Evolutionary conservation across 2,888 invertebrate genomes (phyloP).

Genomic region (Sipha maydis): DNA sequence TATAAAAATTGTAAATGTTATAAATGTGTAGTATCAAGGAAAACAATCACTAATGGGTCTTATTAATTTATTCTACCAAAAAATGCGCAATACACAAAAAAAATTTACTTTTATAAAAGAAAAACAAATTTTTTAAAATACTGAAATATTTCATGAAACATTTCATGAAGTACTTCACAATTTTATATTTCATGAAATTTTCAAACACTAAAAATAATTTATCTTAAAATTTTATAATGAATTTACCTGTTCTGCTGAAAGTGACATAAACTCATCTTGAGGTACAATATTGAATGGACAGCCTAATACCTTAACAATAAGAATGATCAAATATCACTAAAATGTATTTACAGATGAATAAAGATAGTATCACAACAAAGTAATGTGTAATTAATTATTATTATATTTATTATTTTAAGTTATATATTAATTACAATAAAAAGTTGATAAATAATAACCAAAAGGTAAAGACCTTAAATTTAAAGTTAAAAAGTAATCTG

Average conservation of each 20-base stretch:
- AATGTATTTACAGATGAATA: not conserved
- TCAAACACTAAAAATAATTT: not conserved
- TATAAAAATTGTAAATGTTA: no score
- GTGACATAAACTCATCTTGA: conserved; percentile 63
- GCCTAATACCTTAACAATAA: conserved; percentile 56
- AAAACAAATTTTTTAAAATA: no score
- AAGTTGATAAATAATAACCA: no score
- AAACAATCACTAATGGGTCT: no score
- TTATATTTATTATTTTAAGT: not conserved
- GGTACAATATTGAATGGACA: conserved; percentile 62
- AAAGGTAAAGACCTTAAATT: not conserved
- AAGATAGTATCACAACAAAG: not conserved
- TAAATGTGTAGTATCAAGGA: no score
- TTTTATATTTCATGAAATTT: no score
- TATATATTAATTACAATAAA: not conserved
- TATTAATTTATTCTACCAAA: no score
- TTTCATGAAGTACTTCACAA: no score
- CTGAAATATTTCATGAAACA: no score
- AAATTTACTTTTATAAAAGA: no score
- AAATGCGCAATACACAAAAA: no score
- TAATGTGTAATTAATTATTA: not conserved
- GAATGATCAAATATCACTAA: not conserved
- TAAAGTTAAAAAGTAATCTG: not conserved
- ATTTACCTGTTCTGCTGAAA: conserved; percentile 64
- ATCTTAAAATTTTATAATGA: not conserved